phyloP scores from a whole-genome alignment of 2,888 invertebrate species.

The Ceriagrion tenellum region DNA sequence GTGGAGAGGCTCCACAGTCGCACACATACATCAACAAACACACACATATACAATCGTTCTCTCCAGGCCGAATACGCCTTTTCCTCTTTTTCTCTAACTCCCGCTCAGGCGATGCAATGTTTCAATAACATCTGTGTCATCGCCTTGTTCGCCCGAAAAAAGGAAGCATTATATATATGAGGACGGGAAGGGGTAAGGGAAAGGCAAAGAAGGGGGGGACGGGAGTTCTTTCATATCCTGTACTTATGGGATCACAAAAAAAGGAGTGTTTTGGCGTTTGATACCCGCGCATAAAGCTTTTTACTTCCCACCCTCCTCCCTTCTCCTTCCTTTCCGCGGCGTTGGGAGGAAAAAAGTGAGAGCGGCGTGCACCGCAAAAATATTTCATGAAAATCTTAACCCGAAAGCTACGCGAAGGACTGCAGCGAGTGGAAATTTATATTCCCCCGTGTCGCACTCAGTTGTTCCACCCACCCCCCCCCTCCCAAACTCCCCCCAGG shows the following conservation, averaged over 20 bases:
- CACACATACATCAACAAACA: background rate
- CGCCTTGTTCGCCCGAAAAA: background rate
- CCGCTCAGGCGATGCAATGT: background rate
- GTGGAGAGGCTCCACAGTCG: background rate
- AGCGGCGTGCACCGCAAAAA: background rate
- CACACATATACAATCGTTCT: too few relatives aligned
- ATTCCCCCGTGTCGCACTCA: background rate
- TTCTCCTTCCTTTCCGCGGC: background rate
- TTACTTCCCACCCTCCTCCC: background rate
- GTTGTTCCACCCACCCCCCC: background rate
- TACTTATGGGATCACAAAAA: conserved; percentile 28
- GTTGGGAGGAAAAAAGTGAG: background rate
- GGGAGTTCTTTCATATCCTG: background rate
- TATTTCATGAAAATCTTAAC: background rate
- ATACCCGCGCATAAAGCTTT: background rate
- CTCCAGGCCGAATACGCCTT: too few relatives aligned
- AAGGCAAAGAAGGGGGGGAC: background rate
- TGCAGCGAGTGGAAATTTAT: background rate
- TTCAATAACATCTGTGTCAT: conserved; percentile 65
- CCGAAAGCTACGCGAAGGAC: background rate
- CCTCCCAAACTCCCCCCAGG: too few relatives aligned
- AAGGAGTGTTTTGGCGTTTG: conserved; percentile 7
- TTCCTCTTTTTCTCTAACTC: background rate
- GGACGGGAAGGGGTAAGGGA: background rate
- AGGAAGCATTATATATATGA: background rate